Evolutionary conservation across 2,888 invertebrate species (phyloP).

Genomic region (Eulithis testata): DNA sequence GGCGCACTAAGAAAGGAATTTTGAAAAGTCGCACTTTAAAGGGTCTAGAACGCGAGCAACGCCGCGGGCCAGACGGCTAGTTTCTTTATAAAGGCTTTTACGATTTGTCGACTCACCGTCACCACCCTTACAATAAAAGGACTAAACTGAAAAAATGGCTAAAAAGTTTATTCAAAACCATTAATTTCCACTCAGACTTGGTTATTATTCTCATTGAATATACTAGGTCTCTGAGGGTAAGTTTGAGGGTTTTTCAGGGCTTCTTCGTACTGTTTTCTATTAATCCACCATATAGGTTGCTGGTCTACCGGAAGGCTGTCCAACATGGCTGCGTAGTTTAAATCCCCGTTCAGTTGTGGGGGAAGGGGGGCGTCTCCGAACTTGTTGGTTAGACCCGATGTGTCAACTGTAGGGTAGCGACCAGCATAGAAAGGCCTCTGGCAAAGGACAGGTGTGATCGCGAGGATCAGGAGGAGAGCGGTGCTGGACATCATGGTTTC

Average conservation of each 20-base stretch:
- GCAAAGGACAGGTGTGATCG: slow-evolving; percentile 34
- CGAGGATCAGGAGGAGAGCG: slow-evolving; percentile 35
- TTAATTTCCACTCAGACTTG: not conserved
- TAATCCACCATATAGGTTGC: slow-evolving; percentile 89
- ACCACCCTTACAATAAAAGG: no score
- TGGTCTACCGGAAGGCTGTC: slow-evolving; percentile 75
- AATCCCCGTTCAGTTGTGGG: slow-evolving; percentile 41
- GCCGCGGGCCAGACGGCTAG: no score
- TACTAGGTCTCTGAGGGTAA: slow-evolving; percentile 53
- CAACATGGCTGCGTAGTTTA: slow-evolving; percentile 34
- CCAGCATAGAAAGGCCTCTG: slow-evolving; percentile 51
- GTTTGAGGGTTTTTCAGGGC: slow-evolving; percentile 66
- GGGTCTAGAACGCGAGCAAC: no score
- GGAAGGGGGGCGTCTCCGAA: slow-evolving; percentile 30
- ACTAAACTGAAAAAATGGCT: no score
- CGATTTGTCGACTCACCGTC: no score
- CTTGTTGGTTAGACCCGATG: not conserved
- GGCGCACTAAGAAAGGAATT: no score
- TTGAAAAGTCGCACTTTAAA: no score
- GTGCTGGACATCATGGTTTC: slow-evolving; percentile 34
- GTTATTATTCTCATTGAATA: slow-evolving; percentile 47
- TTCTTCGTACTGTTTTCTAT: slow-evolving; percentile 85
- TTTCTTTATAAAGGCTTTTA: no score
- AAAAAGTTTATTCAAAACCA: not conserved
- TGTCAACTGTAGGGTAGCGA: slow-evolving; percentile 29